Conservation (phyloP, 2,113 vertebrate species). For the Chitala chitala region DNA sequence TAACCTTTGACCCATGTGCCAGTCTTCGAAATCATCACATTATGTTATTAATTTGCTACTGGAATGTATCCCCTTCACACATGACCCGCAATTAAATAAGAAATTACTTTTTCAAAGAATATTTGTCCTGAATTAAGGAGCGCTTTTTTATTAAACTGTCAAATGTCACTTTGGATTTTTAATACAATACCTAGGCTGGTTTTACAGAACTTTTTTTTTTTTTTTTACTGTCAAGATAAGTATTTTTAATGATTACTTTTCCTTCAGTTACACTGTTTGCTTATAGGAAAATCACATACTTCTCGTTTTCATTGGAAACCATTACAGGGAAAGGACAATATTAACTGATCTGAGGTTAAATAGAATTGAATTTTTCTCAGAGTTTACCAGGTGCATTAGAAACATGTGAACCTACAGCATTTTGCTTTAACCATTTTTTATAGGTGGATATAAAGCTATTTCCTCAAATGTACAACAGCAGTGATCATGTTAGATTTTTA, state of each 20-base stretch:
- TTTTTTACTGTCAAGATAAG: neutral
- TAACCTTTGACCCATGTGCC: neutral
- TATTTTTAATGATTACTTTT: neutral
- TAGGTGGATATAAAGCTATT: too few species aligned
- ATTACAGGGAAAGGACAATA: neutral
- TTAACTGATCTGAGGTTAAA: neutral
- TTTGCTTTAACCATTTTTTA: neutral
- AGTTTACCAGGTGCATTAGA: neutral
- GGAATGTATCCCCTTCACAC: neutral
- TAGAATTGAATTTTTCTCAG: neutral
- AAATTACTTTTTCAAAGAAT: neutral
- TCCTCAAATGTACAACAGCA: too few species aligned
- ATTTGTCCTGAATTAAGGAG: neutral
- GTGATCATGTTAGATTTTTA: too few species aligned
- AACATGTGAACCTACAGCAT: neutral
- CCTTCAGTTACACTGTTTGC: neutral
- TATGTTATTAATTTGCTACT: neutral
- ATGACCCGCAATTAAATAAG: slow-evolving; percentile 11
- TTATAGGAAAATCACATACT: neutral
- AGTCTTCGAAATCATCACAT: neutral
- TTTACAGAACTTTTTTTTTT: neutral
- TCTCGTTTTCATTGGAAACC: neutral
- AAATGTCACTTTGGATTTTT: neutral
- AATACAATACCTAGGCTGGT: slow-evolving; percentile 1
- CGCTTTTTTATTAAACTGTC: neutral